Conservation (phyloP, 2,797 vertebrate species). For the Typhlichthys eigenmanni region DNA sequence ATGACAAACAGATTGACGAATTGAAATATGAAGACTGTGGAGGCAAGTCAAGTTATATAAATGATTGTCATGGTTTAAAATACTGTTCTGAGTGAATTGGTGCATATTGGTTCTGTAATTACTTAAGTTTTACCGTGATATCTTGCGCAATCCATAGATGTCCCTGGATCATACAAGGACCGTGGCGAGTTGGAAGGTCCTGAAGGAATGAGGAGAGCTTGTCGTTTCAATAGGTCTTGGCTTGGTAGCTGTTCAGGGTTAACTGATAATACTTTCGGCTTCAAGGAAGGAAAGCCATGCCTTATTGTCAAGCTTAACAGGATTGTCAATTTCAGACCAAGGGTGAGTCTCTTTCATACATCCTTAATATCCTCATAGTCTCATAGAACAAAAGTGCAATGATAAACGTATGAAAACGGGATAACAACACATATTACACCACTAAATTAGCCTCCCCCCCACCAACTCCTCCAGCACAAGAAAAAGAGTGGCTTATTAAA, state of each 20-base stretch:
- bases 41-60: conserved; percentile 64
- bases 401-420: neutral
- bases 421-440: neutral
- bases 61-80: neutral
- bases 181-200: conserved; percentile 69
- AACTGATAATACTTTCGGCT: conserved; percentile 76
- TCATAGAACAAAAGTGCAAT: neutral
- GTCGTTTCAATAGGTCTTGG: conserved; percentile 80
- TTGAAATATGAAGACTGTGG: conserved; percentile 80
- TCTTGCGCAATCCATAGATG: conserved; percentile 49
- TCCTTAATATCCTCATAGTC: neutral
- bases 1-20: conserved; percentile 40
- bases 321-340: conserved; percentile 89
- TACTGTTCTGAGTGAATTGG: neutral
- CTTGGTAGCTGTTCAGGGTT: conserved; percentile 83
- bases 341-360: conserved; percentile 68
- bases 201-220: conserved; percentile 72
- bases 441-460: too few relatives aligned
- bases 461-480: too few relatives aligned
- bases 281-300: conserved; percentile 85
- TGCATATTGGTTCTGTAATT: neutral
- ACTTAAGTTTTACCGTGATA: conserved; percentile 1
- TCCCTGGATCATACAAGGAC: conserved; percentile 54
- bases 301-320: conserved; percentile 94
- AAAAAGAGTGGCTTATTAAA: too few relatives aligned